Conservation (phyloP, 2,888 invertebrate genomes). For the Unio delphinus region DNA sequence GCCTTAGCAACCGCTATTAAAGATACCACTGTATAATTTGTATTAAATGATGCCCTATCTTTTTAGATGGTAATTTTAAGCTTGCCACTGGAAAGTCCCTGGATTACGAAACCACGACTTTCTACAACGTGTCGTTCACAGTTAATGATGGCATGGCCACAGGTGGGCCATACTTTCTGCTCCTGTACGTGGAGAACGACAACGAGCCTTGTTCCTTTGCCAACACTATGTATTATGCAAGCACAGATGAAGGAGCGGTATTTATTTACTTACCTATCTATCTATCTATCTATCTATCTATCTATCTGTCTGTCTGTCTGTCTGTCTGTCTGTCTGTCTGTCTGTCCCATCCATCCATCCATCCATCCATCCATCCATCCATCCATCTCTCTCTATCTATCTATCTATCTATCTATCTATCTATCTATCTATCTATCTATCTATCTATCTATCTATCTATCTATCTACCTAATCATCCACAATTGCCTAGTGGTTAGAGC, state of each 20-base stretch:
- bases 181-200: conserved; percentile 29
- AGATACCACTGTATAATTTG: no score
- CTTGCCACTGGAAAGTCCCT: conserved; percentile 9
- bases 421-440: no score
- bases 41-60: no score
- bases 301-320: background rate
- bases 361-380: background rate
- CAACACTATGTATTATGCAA: conserved; percentile 20
- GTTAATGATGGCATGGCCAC: conserved; percentile 24
- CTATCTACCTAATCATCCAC: no score
- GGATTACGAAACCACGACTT: conserved; percentile 21
- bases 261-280: conserved; percentile 2
- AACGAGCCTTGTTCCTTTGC: conserved; percentile 38
- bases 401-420: no score
- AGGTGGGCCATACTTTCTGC: conserved; percentile 21
- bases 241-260: conserved; percentile 33
- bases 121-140: conserved; percentile 15
- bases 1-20: no score
- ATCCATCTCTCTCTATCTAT: no score
- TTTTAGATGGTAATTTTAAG: conserved; percentile 20
- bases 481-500: no score
- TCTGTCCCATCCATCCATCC: background rate
- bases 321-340: background rate
- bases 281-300: background rate
- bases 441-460: no score